These are phyloP conservation scores for Baryphthengus martii DNA, from an alignment of 2,113 vertebrate species.

Conservation along the genomic window DNA sequence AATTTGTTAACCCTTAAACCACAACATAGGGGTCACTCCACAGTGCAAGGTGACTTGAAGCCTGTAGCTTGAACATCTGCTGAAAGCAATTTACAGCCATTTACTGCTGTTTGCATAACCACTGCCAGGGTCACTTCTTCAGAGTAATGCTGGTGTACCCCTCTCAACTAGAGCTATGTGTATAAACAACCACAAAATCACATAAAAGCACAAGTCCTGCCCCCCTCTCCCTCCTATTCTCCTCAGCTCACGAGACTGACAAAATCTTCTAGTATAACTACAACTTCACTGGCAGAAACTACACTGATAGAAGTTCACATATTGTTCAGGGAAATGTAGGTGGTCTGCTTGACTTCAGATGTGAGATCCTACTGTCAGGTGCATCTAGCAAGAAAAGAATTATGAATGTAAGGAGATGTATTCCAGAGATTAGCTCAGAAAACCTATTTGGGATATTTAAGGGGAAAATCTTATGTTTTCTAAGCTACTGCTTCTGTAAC, in stretches of 20 bases:
- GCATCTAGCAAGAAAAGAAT: not conserved
- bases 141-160: not conserved
- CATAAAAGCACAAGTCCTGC: not conserved
- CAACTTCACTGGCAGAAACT: not conserved
- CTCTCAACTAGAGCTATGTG: not conserved
- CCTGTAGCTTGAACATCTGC: not conserved
- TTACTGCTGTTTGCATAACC: not conserved
- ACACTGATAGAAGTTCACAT: not conserved
- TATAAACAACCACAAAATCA: not conserved
- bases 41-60: not conserved
- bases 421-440: constrained; percentile 27
- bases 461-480: not conserved
- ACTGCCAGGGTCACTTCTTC: not conserved
- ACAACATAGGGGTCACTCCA: not conserved
- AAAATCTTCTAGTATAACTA: not conserved
- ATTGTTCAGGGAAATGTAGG: not conserved
- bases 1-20: too few species aligned
- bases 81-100: not conserved
- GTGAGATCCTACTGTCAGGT: not conserved
- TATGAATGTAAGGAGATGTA: not conserved
- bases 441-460: not conserved
- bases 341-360: not conserved
- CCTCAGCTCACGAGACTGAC: not conserved
- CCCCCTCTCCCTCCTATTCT: not conserved
- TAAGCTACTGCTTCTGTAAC: not conserved